Percentiles rank a stretch among this genome's conserved stretches.
These are phyloP conservation scores for Nasonia oneida DNA, from an alignment of 2,888 invertebrate species.

Conservation along the genomic window DNA sequence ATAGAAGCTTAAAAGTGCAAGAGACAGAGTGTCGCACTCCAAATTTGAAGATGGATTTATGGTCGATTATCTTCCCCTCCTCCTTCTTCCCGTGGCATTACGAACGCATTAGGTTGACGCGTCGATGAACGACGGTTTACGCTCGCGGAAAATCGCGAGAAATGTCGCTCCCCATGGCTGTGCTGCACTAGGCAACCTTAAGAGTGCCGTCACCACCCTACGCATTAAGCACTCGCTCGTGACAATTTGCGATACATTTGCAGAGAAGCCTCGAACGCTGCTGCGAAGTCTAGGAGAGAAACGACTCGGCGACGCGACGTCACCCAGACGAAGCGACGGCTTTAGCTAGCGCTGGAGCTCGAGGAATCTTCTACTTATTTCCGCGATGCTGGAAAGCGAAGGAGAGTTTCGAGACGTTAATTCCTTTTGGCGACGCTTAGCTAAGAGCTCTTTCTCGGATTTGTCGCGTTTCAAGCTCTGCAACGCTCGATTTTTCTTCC, in stretches of 20 bases:
- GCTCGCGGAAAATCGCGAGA: conserved; percentile 70
- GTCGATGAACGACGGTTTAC: conserved; percentile 68
- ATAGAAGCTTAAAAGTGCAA: neutral
- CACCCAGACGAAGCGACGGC: neutral
- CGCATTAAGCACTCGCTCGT: conserved; percentile 77
- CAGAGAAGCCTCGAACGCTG: conserved; percentile 73
- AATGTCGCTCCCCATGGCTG: conserved; percentile 72
- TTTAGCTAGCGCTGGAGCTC: neutral
- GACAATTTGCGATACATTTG: conserved; percentile 79
- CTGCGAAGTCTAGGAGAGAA: neutral
- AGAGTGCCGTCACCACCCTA: conserved; percentile 46
- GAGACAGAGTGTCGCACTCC: conserved; percentile 3
- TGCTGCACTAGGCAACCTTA: conserved; percentile 67
- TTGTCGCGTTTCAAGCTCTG: neutral
- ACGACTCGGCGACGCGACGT: neutral
- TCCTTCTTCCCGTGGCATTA: conserved; percentile 66
- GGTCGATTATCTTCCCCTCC: conserved; percentile 72
- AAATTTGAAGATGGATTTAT: conserved; percentile 70
- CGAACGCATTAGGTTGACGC: conserved; percentile 72
- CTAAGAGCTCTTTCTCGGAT: conserved; percentile 51
- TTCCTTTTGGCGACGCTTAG: conserved; percentile 53
- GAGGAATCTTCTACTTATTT: conserved; percentile 61
- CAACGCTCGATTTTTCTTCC: neutral
- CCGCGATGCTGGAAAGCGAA: conserved; percentile 38
- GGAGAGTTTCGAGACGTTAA: conserved; percentile 57